Base-by-base conservation (phyloP, 2,113 vertebrate species). In the Perca fluviatilis region DNA sequence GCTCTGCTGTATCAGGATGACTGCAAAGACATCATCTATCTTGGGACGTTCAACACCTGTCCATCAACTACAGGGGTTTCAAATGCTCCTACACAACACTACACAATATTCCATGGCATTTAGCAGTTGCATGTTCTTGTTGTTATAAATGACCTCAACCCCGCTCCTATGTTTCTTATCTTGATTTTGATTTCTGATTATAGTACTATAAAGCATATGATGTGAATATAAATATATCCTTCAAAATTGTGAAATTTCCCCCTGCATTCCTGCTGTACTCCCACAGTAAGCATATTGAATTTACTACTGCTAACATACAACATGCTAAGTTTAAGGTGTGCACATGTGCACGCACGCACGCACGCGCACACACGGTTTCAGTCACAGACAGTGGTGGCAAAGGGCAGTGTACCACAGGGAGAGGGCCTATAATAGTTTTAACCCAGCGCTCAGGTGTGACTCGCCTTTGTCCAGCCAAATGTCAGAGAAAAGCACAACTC, bases 401-500 rank as follows among this genome's bases (percentile, higher is more conserved):
- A 95, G 94, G 94, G 79, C 91, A 93, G 88, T 27, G 88, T 93
- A 89, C 92, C 93, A 74, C 91, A 88, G 94, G 94, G 94, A 94
- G 89, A 89, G 69, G 81, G 89, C 91, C 91, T 92, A 93, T 95
- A 95, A 95, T 95, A 94, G 95, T 94, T 95, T 95, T 95, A 95
- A 96, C 95, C 94, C 93, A 81, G 93, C 81, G 79, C 92, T 95
- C 94, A 95, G 94, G 95, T 95, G 94, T 87, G 92, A 91, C 89
- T 94, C 71, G 86, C 94, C 93, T 95, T 95, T 96, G 95, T 95
- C 94, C 93, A 86, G 94, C 83, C 88, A 96, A 96, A 96, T 96
- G 95, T 95, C 95, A 96, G 88, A 90, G 92, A 94, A 93, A 95
- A 92, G 94, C 93, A 90, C 81, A 90, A 88, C 94, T 92, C 94